These are phyloP conservation scores for Saccostrea echinata DNA, from an alignment of 1,140 invertebrate genomes.

Conservation along the genomic window DNA sequence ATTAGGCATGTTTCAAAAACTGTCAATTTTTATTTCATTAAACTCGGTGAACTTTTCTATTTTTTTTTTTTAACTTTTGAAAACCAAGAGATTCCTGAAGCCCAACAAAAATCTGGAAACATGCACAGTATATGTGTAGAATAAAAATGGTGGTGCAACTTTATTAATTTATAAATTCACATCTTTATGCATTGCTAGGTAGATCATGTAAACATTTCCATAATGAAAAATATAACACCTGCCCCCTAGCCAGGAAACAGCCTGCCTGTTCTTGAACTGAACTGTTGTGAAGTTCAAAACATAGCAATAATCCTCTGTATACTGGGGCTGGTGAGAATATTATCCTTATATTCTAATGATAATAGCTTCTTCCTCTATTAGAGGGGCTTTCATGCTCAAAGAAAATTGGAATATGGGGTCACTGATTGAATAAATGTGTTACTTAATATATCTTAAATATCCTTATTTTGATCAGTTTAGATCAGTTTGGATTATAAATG, in stretches of 20 bases:
- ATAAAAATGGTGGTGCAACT: not conserved
- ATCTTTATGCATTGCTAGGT: slow-evolving; percentile 6
- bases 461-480: no score
- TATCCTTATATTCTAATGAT: slow-evolving; percentile 17
- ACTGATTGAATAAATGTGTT: slow-evolving; percentile 2
- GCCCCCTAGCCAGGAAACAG: not conserved
- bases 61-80: not conserved
- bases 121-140: not conserved
- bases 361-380: not conserved
- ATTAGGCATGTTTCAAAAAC: not conserved
- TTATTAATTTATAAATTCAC: slow-evolving; percentile 2
- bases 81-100: not conserved
- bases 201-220: slow-evolving; percentile 20
- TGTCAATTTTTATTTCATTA: not conserved
- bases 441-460: not conserved
- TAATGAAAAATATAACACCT: slow-evolving; percentile 10
- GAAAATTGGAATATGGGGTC: slow-evolving; percentile 21
- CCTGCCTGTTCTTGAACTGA: not conserved
- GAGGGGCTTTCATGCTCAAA: not conserved
- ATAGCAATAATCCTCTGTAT: slow-evolving; percentile 18
- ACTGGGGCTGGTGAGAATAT: not conserved
- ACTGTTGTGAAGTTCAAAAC: not conserved
- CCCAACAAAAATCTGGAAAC: not conserved
- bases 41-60: not conserved
- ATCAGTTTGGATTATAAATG: no score